Conservation (phyloP, 1,140 invertebrate species). For the Achatina immaculata region DNA sequence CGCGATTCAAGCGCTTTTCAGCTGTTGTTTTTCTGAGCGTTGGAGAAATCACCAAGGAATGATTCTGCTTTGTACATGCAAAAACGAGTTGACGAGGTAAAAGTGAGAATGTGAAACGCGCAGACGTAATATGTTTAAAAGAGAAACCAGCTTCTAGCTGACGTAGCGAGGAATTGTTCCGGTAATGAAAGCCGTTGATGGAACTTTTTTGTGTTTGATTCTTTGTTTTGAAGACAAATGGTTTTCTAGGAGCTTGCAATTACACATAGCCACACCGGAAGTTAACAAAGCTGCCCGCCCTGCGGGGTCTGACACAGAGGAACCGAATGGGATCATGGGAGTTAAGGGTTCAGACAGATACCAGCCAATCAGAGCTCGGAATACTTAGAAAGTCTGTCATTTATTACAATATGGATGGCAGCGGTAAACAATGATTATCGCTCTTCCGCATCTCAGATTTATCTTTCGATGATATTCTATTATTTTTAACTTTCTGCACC, state of each 20-base stretch:
- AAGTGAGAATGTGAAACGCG: neutral
- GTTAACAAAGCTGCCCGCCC: slow-evolving; percentile 19
- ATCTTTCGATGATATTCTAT: too few species aligned
- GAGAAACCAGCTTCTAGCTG: neutral
- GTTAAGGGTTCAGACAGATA: neutral
- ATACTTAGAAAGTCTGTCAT: neutral
- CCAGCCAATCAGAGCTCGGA: neutral
- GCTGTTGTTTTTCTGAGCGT: neutral
- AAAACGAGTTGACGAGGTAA: neutral
- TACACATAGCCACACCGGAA: slow-evolving; percentile 15
- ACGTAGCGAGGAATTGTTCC: neutral
- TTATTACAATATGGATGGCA: slow-evolving; percentile 12
- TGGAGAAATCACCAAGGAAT: neutral
- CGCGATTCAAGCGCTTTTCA: neutral
- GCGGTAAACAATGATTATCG: neutral
- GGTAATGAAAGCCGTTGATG: neutral
- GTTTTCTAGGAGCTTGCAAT: slow-evolving; percentile 7
- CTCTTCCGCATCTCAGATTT: too few species aligned
- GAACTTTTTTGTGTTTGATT: neutral
- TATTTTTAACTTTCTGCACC: too few species aligned
- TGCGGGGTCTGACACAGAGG: neutral
- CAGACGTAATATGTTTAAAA: too few species aligned
- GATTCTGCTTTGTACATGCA: neutral
- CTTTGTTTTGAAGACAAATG: slow-evolving; percentile 34
- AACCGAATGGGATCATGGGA: slow-evolving; percentile 9